These are phyloP conservation scores for Drosophila nigrodunni DNA, from an alignment of 1,140 invertebrate species.

Conservation along the genomic window DNA sequence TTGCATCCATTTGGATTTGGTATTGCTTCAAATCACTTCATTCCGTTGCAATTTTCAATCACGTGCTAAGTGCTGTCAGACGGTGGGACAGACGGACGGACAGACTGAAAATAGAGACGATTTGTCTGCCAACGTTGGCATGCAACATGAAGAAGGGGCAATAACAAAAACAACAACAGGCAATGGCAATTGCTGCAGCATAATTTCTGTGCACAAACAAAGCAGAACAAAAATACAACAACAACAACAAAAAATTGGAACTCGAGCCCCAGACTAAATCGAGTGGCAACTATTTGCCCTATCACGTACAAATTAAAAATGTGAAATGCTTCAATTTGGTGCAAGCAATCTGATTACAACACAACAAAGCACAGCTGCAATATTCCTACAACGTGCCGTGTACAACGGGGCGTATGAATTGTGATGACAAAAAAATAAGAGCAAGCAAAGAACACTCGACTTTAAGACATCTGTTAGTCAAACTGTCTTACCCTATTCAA, in stretches of 20 bases:
- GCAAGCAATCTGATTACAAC: slow-evolving; percentile 48
- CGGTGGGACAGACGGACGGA: slow-evolving; percentile 20
- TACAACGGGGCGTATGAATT: slow-evolving; percentile 46
- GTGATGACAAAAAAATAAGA: neutral
- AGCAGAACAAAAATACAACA: neutral
- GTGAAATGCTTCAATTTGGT: slow-evolving; percentile 79
- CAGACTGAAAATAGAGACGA: slow-evolving; percentile 56
- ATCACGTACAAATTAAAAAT: slow-evolving; percentile 83
- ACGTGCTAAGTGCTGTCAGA: slow-evolving; percentile 78
- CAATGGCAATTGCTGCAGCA: slow-evolving; percentile 57
- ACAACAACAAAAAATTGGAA: slow-evolving; percentile 11
- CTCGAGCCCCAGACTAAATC: slow-evolving; percentile 32
- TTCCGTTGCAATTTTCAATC: slow-evolving; percentile 76
- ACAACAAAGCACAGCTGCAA: slow-evolving; percentile 26
- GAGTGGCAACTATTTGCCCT: slow-evolving; percentile 80
- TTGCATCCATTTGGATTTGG: slow-evolving; percentile 16
- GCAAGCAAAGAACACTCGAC: no score
- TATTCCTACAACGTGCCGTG: neutral
- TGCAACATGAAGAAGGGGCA: slow-evolving; percentile 56
- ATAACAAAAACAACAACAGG: slow-evolving; percentile 33
- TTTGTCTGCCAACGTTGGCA: slow-evolving; percentile 74
- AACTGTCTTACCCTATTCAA: neutral
- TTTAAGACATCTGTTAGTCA: no score
- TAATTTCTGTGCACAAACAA: slow-evolving; percentile 69
- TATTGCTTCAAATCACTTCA: slow-evolving; percentile 70